These are phyloP conservation scores for Delia radicum DNA, from an alignment of 1,140 invertebrate species.

Conservation along the genomic window DNA sequence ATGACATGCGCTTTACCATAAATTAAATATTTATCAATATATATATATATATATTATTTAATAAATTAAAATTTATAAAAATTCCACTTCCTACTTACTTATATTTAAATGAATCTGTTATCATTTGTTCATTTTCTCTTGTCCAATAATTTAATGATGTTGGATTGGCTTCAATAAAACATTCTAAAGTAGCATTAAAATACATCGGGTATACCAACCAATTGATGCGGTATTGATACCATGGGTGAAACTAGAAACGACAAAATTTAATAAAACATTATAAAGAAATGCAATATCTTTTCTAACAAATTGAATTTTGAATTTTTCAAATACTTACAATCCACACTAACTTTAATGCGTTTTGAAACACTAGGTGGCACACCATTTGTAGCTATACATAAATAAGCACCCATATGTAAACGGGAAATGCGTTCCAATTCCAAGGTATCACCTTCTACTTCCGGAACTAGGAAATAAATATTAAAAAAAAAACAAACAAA, in stretches of 20 bases:
- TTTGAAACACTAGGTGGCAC: slow-evolving; percentile 82
- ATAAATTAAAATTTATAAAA: no score
- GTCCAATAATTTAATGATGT: slow-evolving; percentile 92
- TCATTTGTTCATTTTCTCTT: slow-evolving; percentile 82
- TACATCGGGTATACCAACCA: slow-evolving; percentile 80
- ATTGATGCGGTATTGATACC: slow-evolving; percentile 82
- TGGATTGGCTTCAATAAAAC: slow-evolving; percentile 87
- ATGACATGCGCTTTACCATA: no score
- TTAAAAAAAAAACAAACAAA: no score
- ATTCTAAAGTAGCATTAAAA: slow-evolving; percentile 81
- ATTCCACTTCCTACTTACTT: slow-evolving; percentile 54
- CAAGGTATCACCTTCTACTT: slow-evolving; percentile 79
- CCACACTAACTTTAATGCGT: slow-evolving; percentile 88
- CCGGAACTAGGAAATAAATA: slow-evolving; percentile 71
- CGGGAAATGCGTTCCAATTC: slow-evolving; percentile 85
- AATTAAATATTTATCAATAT: no score
- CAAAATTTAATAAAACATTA: no score
- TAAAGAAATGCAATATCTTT: not conserved
- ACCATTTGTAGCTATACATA: slow-evolving; percentile 83
- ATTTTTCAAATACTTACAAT: slow-evolving; percentile 72
- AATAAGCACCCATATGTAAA: slow-evolving; percentile 86
- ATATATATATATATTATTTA: no score
- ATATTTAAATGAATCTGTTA: slow-evolving; percentile 82
- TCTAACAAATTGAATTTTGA: not conserved
- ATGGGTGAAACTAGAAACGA: slow-evolving; percentile 73